These are phyloP conservation scores for Chrysolina oricalcia DNA, from an alignment of 2,888 invertebrate species.

Conservation along the genomic window DNA sequence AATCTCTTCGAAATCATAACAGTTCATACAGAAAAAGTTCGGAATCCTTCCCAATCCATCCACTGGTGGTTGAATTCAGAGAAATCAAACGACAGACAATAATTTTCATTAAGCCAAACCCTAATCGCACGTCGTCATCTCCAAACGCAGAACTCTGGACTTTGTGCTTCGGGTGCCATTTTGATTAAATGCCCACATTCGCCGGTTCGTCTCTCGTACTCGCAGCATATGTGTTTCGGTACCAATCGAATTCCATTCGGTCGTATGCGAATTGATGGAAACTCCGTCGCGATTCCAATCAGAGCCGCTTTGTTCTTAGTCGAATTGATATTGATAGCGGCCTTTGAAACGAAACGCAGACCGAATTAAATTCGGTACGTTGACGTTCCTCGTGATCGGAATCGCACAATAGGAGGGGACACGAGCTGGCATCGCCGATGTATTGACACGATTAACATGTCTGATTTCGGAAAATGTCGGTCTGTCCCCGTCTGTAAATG, in stretches of 20 bases:
- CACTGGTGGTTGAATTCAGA: not conserved
- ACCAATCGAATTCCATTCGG: slow-evolving; percentile 35
- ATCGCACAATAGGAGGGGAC: too few species aligned
- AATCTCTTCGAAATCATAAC: too few species aligned
- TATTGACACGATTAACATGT: too few species aligned
- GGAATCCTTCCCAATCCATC: too few species aligned
- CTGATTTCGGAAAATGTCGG: too few species aligned
- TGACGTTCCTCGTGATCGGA: too few species aligned
- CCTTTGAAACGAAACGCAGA: slow-evolving; percentile 34
- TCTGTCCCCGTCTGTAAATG: too few species aligned
- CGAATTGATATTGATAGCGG: slow-evolving; percentile 51
- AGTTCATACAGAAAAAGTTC: too few species aligned
- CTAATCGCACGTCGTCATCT: not conserved
- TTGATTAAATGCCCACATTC: slow-evolving; percentile 29
- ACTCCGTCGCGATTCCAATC: slow-evolving; percentile 45
- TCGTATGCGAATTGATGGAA: slow-evolving; percentile 45
- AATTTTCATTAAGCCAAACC: not conserved
- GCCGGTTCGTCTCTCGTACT: not conserved
- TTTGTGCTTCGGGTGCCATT: not conserved
- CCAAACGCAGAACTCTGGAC: not conserved
- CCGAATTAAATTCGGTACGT: slow-evolving; percentile 29
- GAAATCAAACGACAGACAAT: not conserved
- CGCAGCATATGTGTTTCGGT: slow-evolving; percentile 20
- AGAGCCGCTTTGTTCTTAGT: slow-evolving; percentile 42
- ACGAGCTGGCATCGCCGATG: too few species aligned